Conservation (phyloP, 2,113 vertebrate genomes). For the Microcebus lehilahytsara region DNA sequence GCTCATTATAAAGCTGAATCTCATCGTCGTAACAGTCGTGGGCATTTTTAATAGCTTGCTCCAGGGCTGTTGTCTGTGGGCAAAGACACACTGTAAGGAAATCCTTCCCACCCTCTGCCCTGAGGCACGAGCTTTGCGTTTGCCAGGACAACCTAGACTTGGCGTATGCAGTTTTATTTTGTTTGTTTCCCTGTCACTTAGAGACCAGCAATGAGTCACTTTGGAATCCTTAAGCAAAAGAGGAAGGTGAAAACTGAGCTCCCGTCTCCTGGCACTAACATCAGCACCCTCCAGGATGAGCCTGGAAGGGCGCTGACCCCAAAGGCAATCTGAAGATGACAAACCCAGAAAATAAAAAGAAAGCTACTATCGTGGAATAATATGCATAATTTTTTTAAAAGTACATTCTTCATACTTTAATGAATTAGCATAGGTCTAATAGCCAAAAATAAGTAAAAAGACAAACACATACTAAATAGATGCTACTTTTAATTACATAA, state of each 20-base stretch:
- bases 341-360: neutral
- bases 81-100: constrained; percentile 52
- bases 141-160: neutral
- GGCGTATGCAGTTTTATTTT: neutral
- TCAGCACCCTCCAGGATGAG: neutral
- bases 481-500: neutral
- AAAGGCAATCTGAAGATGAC: neutral
- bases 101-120: neutral
- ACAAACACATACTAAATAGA: neutral
- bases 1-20: constrained; percentile 92
- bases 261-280: neutral
- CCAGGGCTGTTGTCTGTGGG: constrained; percentile 88
- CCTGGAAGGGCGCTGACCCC: fast-evolving
- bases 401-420: neutral
- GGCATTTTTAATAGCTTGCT: constrained; percentile 91
- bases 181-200: neutral
- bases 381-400: neutral
- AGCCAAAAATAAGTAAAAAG: neutral
- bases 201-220: neutral
- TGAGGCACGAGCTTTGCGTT: neutral
- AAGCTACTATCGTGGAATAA: neutral
- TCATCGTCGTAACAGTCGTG: constrained; percentile 92
- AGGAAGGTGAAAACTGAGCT: neutral
- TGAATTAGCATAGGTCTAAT: neutral
- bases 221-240: neutral